A percentile compares a stretch with the other conserved stretches of the same genome.
Conservation (phyloP, 2,797 vertebrate genomes). For the Malurus leucopterus region DNA sequence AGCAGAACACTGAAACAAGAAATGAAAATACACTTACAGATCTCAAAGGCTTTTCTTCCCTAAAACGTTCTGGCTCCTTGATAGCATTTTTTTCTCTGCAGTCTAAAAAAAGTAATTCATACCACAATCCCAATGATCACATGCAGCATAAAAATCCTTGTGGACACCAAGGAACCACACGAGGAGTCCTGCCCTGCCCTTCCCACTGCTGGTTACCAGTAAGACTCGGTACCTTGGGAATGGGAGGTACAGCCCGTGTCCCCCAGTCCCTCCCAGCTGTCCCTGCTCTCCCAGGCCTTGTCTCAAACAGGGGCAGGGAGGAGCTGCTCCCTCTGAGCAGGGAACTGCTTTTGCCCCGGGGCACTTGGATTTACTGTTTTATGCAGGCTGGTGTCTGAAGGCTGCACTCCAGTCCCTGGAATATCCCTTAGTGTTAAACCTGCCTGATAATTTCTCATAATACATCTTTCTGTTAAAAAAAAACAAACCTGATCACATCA, state of each 20-base stretch:
- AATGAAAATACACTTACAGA: not conserved
- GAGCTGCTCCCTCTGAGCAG: not conserved
- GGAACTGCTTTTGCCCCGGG: not conserved
- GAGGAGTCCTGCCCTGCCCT: not conserved
- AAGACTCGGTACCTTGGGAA: not conserved
- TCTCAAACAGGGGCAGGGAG: not conserved
- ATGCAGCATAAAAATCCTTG: not conserved
- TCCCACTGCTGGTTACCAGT: not conserved
- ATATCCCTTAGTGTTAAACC: too few species aligned
- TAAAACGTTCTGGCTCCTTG: not conserved
- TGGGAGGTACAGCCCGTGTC: not conserved
- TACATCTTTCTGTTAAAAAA: not conserved
- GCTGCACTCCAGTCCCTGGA: not conserved
- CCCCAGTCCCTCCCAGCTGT: not conserved
- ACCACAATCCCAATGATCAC: accelerated
- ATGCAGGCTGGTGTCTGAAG: not conserved
- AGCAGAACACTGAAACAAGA: constrained; percentile 34
- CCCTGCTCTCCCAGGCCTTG: not conserved
- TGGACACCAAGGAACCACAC: not conserved
- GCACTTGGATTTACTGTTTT: not conserved
- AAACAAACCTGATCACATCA: not conserved
- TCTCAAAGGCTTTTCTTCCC: not conserved
- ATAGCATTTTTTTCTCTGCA: not conserved
- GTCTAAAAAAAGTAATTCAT: not conserved
- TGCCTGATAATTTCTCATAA: not conserved